Evolutionary conservation across 2,797 vertebrate genomes (phyloP), one percentile per base, ranked within the genome.

Genomic region (Schizopygopsis pylzovi): DNA sequence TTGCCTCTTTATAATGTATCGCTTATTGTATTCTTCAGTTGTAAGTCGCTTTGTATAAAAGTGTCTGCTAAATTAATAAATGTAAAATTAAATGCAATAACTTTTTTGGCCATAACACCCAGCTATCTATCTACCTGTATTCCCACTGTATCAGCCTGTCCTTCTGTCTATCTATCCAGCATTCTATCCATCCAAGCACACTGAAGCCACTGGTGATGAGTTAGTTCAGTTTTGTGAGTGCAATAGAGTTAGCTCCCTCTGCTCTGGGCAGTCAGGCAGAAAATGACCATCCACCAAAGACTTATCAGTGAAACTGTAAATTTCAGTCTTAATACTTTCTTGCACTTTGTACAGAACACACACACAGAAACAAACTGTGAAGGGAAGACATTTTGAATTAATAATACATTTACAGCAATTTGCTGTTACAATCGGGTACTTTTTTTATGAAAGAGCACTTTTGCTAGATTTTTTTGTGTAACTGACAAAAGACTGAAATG

Each of bases 211-310:
- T 43, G 37, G n/a, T 79, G 65, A 39, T 28, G 6, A 71, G 41
- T 70, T 22, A 54, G 16, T 56, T 78, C 61, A 65, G 20, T 54
- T 67, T 43, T 20, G 13, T 37, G 12, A 84, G 39, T 25, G 39
- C 37, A 67, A 33, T 70, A 47, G 45, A 4, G n/a, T 78, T 79
- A 47, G 76, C 18, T 82, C 67, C 71, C 52, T n/a, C 45, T 8
- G 22, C 22, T 63, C 39, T 4, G 47, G 4, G 68, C 82, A 81
- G 16, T 76, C 76, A 84, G n/a, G 86, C 86, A 87, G 81, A 83
- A 87, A 87, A 84, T 84, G 61, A 75, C 59, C 39, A 39, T 75
- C 37, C 68, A 79, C 86, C 33, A 52, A 65, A 81, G 41, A 65
- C 20, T 82, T 47, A 63, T 76, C 47, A 56, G 6, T 56, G 85